A percentile compares a stretch with the other conserved stretches of the same genome.
phyloP scores from a whole-genome alignment of 2,888 invertebrate species.

The Dromius quadrimaculatus region DNA sequence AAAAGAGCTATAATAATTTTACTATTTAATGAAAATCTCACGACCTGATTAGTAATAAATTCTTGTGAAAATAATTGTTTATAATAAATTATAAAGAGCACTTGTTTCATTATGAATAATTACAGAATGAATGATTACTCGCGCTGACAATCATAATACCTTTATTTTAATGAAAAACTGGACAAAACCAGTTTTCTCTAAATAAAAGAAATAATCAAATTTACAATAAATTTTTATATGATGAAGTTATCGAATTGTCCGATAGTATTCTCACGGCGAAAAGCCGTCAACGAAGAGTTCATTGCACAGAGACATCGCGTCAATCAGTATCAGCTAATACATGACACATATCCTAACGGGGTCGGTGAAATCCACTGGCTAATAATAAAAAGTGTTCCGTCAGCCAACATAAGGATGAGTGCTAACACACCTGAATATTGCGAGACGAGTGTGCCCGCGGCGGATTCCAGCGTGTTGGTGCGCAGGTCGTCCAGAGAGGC shows the following conservation, averaged over 20 bases:
- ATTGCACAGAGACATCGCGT: conserved; percentile 11
- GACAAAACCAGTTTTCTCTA: no score
- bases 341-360: conserved; percentile 35
- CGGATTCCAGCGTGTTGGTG: conserved; percentile 95
- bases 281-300: neutral
- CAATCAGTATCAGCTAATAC: conserved; percentile 12
- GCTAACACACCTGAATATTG: conserved; percentile 83
- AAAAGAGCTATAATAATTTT: neutral
- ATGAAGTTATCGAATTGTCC: neutral
- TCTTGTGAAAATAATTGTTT: conserved; percentile 1
- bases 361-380: conserved; percentile 46
- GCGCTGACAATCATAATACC: no score
- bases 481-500: conserved; percentile 91
- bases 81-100: no score
- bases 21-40: conserved; percentile 18
- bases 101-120: no score
- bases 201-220: conserved; percentile 10
- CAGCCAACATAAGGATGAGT: conserved; percentile 3
- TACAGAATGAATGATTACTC: no score
- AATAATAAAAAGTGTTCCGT: conserved; percentile 46
- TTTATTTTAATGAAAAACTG: no score
- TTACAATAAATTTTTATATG: conserved; percentile 3
- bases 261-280: neutral
- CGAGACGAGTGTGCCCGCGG: conserved; percentile 89
- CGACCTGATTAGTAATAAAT: conserved; percentile 11